Evolutionary conservation across 2,888 invertebrate species (phyloP).

Genomic region (Iphiclides podalirius): DNA sequence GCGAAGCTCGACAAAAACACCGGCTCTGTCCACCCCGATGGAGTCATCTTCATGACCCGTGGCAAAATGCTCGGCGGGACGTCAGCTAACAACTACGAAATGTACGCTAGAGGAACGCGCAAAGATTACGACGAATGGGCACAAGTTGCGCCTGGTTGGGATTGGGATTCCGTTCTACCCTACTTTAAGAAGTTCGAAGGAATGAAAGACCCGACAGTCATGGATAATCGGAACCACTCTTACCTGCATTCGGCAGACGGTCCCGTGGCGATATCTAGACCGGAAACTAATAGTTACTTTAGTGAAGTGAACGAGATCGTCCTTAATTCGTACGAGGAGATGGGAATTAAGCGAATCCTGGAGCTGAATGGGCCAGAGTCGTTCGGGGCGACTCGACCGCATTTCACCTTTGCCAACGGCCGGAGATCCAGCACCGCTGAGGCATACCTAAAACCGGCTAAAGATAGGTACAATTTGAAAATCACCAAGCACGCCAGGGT

Average conservation of each 20-base stretch:
- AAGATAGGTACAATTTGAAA: slow-evolving; percentile 49
- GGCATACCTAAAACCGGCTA: slow-evolving; percentile 46
- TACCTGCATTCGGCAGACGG: slow-evolving; percentile 40
- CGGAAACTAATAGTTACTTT: slow-evolving; percentile 34
- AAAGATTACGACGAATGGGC: slow-evolving; percentile 43
- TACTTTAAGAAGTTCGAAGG: slow-evolving; percentile 45
- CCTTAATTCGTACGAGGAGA: slow-evolving; percentile 37
- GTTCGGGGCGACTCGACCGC: slow-evolving; percentile 37
- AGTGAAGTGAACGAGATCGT: slow-evolving; percentile 32
- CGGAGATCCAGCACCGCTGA: slow-evolving; percentile 64
- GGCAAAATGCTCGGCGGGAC: slow-evolving; percentile 45
- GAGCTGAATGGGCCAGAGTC: slow-evolving; percentile 40
- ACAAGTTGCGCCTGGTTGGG: slow-evolving; percentile 39
- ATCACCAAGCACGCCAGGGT: slow-evolving; percentile 54
- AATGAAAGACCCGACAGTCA: slow-evolving; percentile 37
- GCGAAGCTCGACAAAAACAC: slow-evolving; percentile 35
- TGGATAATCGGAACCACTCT: slow-evolving; percentile 31
- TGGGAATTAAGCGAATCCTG: slow-evolving; percentile 38
- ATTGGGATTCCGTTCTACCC: slow-evolving; percentile 37
- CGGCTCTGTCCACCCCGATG: slow-evolving; percentile 34
- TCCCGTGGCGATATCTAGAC: slow-evolving; percentile 41
- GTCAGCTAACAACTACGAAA: slow-evolving; percentile 40
- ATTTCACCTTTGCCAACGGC: slow-evolving; percentile 47
- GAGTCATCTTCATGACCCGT: slow-evolving; percentile 34
- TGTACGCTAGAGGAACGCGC: slow-evolving; percentile 41